Percentiles rank a stretch among this genome's conserved stretches.
Conservation (phyloP, 2,113 vertebrate genomes). For the Dolichotis patagonum region DNA sequence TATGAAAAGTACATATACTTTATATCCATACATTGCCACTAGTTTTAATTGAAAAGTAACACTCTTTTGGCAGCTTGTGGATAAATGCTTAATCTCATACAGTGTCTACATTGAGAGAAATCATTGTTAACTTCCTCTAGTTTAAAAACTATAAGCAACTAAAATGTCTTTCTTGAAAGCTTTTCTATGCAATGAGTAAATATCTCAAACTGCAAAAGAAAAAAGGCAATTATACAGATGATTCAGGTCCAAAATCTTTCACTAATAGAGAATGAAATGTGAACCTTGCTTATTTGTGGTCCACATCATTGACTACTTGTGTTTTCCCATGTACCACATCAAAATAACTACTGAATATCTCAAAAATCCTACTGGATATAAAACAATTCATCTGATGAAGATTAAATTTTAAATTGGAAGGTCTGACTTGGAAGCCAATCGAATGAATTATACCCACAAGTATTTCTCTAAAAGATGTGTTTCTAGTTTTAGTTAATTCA, state of each 20-base stretch:
- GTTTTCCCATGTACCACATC: background rate
- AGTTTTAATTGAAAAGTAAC: conserved; percentile 48
- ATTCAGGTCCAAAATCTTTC: background rate
- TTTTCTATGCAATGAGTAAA: background rate
- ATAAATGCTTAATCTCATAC: background rate
- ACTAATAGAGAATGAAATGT: background rate
- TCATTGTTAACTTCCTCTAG: background rate
- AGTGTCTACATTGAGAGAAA: conserved; percentile 35
- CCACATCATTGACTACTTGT: background rate
- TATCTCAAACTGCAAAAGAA: background rate
- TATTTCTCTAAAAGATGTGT: conserved; percentile 36
- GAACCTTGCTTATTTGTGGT: background rate
- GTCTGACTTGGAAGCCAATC: conserved; percentile 48
- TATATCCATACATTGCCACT: background rate
- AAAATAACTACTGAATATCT: conserved; percentile 14
- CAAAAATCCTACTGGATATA: conserved; percentile 29
- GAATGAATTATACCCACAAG: background rate
- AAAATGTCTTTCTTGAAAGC: conserved; percentile 43
- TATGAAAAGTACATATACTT: background rate
- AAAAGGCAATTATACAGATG: background rate
- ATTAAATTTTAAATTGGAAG: conserved; percentile 33
- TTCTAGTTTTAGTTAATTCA: conserved; percentile 37
- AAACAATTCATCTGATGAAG: conserved; percentile 23
- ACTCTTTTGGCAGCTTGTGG: background rate
- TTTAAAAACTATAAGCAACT: conserved; percentile 35